phyloP scores from a whole-genome alignment of 1,140 invertebrate genomes.

The Galleria mellonella region DNA sequence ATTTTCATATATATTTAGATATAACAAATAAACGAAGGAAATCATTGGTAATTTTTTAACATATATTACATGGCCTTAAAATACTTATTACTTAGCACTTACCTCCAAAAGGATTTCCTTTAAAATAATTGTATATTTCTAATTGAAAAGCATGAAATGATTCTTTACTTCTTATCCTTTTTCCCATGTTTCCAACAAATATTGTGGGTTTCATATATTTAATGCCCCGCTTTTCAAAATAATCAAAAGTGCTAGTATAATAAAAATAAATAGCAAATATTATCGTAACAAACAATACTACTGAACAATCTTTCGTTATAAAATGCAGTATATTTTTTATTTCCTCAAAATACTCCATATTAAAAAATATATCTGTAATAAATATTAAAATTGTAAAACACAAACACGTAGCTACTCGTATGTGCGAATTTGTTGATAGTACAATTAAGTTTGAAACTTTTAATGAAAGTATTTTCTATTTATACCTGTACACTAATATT shows the following conservation, averaged over 20 bases:
- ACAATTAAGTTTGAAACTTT: too few relatives aligned
- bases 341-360: conserved; percentile 24
- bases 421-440: too few relatives aligned
- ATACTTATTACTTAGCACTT: conserved; percentile 14
- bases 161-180: conserved; percentile 41
- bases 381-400: too few relatives aligned
- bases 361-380: background rate
- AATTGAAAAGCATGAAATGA: conserved; percentile 68
- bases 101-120: conserved; percentile 67
- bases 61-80: too few relatives aligned
- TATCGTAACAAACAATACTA: conserved; percentile 40
- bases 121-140: conserved; percentile 60
- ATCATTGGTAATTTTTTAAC: too few relatives aligned
- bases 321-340: conserved; percentile 33
- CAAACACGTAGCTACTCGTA: too few relatives aligned
- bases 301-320: conserved; percentile 48
- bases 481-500: too few relatives aligned
- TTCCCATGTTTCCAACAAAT: conserved; percentile 62
- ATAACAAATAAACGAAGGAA: too few relatives aligned
- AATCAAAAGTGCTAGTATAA: conserved; percentile 53
- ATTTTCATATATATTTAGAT: too few relatives aligned
- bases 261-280: conserved; percentile 54
- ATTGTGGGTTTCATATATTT: conserved; percentile 55
- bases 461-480: too few relatives aligned
- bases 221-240: conserved; percentile 57